phyloP scores from a whole-genome alignment of 2,797 vertebrate species.

The Austrolebias charrua region DNA sequence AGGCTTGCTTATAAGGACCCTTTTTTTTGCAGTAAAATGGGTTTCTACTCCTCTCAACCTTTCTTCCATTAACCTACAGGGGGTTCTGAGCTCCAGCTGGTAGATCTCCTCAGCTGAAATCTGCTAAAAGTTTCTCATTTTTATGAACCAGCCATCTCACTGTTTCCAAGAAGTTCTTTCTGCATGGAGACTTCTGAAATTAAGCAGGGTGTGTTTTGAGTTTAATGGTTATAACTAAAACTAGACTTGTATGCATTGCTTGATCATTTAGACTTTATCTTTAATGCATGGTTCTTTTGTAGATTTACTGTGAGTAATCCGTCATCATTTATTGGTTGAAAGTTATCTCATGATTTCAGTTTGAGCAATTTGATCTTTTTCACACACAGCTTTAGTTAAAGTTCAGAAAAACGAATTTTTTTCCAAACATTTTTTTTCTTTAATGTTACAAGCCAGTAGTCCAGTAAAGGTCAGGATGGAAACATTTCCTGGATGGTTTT shows the following conservation, averaged over 20 bases:
- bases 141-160: constrained; percentile 15
- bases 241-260: neutral
- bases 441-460: no score
- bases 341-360: constrained; percentile 2
- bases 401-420: neutral
- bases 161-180: neutral
- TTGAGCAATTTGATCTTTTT: neutral
- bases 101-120: constrained; percentile 64
- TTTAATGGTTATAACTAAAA: neutral
- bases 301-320: neutral
- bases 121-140: constrained; percentile 36
- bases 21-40: constrained; percentile 26
- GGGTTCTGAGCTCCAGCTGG: constrained; percentile 54
- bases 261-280: neutral
- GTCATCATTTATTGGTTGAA: neutral
- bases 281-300: neutral
- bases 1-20: constrained; percentile 16
- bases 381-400: neutral
- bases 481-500: no score
- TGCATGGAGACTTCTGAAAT: constrained; percentile 10
- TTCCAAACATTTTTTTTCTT: neutral
- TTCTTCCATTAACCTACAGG: constrained; percentile 64
- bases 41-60: constrained; percentile 37
- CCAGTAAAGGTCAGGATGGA: no score
- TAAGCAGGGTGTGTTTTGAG: constrained; percentile 8